Percentiles rank a stretch among this genome's conserved stretches.
phyloP scores from a whole-genome alignment of 2,797 vertebrate species.

The Adelosebastes latens region DNA sequence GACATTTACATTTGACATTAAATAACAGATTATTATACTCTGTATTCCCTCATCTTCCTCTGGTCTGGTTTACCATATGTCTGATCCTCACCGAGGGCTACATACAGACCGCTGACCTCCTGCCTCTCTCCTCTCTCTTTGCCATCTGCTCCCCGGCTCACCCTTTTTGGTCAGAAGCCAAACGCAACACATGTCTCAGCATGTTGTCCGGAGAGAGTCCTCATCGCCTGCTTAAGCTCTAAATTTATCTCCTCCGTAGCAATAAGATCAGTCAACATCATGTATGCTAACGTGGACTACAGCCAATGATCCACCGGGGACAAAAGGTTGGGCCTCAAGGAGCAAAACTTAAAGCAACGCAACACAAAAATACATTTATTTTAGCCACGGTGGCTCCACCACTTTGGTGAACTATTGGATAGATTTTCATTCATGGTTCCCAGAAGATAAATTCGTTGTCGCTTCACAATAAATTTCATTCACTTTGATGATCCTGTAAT shows the following conservation, averaged over 20 bases:
- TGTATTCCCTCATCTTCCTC: not conserved
- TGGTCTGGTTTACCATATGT: constrained; percentile 72
- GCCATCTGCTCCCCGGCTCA: constrained; percentile 70
- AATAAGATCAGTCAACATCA: not conserved
- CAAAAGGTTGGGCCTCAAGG: not conserved
- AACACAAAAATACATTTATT: not conserved
- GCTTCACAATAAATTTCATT: no score
- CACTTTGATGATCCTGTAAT: not conserved
- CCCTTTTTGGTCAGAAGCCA: constrained; percentile 59
- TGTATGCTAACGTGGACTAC: not conserved
- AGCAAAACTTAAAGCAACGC: not conserved
- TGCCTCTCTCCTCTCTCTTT: constrained; percentile 41
- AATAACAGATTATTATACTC: not conserved
- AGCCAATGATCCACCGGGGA: not conserved
- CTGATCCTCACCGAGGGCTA: constrained; percentile 49
- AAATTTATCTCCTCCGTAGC: constrained; percentile 1
- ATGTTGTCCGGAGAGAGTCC: constrained; percentile 35
- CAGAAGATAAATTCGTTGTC: not conserved
- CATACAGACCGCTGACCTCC: constrained; percentile 64
- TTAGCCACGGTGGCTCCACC: not conserved
- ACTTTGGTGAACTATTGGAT: not conserved
- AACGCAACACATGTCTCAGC: constrained; percentile 66
- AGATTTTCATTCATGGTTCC: not conserved
- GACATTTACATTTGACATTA: constrained; percentile 13
- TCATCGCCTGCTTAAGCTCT: constrained; percentile 11